Evolutionary conservation across 1,140 invertebrate species (phyloP), one percentile per base, ranked within the genome.

Genomic region (Rhyacophila brunnea): DNA sequence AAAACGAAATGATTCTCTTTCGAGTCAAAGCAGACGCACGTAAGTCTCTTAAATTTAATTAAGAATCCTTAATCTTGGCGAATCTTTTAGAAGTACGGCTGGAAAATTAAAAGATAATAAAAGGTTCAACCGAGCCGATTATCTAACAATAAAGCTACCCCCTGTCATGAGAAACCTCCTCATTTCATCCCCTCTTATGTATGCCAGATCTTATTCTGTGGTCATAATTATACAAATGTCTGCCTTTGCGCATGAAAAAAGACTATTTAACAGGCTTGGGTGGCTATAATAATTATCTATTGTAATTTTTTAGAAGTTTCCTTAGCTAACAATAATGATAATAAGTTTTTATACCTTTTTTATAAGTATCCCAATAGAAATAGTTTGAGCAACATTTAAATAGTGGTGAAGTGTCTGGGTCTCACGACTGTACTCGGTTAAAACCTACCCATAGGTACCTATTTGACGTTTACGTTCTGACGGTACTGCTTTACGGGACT

Each of bases 21-120:
- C 38, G 42, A 53, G 40, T 43, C 42, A 11, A 20, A 38, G 44
- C 9, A 5, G 23, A 9, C 36, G n/a, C 53, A 55, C 59, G 52
- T 56, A 61, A 57, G 55, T 57, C 60, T 50, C 48, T 49, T 51
- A 62, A 62, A 57, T 62, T 62, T 62, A 62, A 62, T 62, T 62
- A 62, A 56, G 60, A 62, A 40, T 56, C 49, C 53, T 46, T 62
- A 62, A 62, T 57, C 60, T 43, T 18, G 35, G 18, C 40, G 45
- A 55, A 60, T 62, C 60, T 57, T 43, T 38, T 23, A 18, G 19
- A 52, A 54, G 52, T 28, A 34, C 43, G 52, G 43, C 52, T 32
- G 49, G 32, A 47, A 55, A 62, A 62, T 62, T 62, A 62, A 62
- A 62, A 62, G 60, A 57, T 62, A 62, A 62, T 62, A 62, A 62